phyloP scores from a whole-genome alignment of 2,888 invertebrate genomes.

The Carcina quercana region DNA sequence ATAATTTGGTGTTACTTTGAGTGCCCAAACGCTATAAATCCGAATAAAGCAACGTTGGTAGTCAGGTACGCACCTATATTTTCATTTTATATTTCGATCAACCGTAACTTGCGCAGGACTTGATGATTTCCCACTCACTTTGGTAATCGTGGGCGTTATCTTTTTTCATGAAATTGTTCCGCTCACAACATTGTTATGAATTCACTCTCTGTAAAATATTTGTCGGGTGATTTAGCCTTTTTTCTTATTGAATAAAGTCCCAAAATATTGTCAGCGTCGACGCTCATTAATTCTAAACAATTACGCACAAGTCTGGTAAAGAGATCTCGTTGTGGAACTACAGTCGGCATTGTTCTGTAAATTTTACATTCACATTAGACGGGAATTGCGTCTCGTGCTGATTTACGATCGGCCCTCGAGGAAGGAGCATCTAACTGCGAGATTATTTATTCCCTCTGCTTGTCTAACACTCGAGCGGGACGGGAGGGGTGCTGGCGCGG shows the following conservation, averaged over 20 bases:
- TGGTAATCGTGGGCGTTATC: too few relatives aligned
- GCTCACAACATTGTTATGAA: too few relatives aligned
- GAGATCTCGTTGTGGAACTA: constrained; percentile 40
- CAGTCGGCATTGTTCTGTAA: constrained; percentile 45
- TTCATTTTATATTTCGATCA: too few relatives aligned
- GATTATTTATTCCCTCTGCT: constrained; percentile 53
- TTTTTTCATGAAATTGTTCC: too few relatives aligned
- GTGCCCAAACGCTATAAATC: too few relatives aligned
- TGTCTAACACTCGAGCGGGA: constrained; percentile 36
- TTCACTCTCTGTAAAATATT: too few relatives aligned
- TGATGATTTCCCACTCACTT: too few relatives aligned
- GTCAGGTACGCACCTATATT: too few relatives aligned
- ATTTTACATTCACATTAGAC: constrained; percentile 59
- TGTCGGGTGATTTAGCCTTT: too few relatives aligned
- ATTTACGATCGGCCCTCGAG: constrained; percentile 53
- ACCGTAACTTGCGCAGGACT: too few relatives aligned
- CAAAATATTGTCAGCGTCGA: constrained; percentile 32
- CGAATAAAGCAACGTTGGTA: too few relatives aligned
- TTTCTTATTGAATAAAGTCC: constrained; percentile 12
- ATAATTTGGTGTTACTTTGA: too few relatives aligned
- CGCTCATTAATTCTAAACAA: constrained; percentile 39
- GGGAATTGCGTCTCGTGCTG: constrained; percentile 54
- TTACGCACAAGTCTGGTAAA: constrained; percentile 35
- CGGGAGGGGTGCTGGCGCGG: constrained; percentile 8
- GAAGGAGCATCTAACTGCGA: constrained; percentile 47